These are phyloP conservation scores for Tholera decimalis DNA, from an alignment of 2,888 invertebrate genomes.

Conservation along the genomic window DNA sequence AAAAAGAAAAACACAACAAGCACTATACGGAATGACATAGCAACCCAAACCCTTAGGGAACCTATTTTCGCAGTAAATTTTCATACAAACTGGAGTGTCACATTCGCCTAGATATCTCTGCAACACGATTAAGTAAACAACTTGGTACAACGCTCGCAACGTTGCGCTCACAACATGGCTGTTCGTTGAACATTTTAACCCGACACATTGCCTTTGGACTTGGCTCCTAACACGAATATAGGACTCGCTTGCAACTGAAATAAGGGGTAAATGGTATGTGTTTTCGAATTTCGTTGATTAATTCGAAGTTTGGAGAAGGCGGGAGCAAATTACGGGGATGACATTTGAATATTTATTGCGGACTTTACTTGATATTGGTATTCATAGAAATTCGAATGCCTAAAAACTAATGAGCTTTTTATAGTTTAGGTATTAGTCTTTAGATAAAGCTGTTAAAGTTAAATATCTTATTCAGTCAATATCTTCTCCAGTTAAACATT, in stretches of 20 bases:
- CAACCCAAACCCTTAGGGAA: slow-evolving; percentile 13
- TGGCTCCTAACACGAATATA: slow-evolving; percentile 17
- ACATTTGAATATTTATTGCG: not conserved
- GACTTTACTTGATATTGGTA: not conserved
- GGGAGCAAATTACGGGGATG: not conserved
- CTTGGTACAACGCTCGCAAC: slow-evolving; percentile 27
- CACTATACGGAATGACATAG: not conserved
- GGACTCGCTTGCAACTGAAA: slow-evolving; percentile 6
- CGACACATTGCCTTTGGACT: slow-evolving; percentile 44
- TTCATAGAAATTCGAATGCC: not conserved
- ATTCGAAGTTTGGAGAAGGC: slow-evolving; percentile 1
- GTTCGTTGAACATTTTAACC: slow-evolving; percentile 45
- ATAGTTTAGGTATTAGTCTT: too few relatives aligned
- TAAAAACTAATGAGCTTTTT: not conserved
- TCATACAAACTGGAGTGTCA: slow-evolving; percentile 43
- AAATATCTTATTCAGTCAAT: not conserved
- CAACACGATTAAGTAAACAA: slow-evolving; percentile 51
- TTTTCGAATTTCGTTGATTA: slow-evolving; percentile 11
- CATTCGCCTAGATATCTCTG: slow-evolving; percentile 37
- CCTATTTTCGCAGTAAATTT: slow-evolving; percentile 49
- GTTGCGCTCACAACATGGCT: slow-evolving; percentile 29
- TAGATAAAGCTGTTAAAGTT: not conserved
- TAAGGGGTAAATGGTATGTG: slow-evolving; percentile 1
- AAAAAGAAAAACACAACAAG: not conserved
- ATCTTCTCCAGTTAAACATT: not conserved